Evolutionary conservation across 2,888 invertebrate species (phyloP).

Genomic region (Coelinius sp.): DNA sequence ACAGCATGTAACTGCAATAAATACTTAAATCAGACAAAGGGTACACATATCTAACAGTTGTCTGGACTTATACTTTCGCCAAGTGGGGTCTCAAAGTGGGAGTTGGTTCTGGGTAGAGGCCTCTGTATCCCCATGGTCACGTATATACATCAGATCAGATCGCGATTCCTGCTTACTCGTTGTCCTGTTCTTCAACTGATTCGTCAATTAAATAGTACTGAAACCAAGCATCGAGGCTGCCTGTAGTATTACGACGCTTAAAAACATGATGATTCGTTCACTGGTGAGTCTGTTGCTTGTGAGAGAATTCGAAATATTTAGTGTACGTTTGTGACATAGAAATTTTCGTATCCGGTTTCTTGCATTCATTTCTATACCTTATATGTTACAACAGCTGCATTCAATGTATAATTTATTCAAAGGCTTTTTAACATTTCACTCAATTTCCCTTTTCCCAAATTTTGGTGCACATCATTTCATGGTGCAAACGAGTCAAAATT

Average conservation of each 20-base stretch:
- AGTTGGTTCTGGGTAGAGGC: constrained; percentile 61
- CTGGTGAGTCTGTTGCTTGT: neutral
- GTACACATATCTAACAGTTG: neutral
- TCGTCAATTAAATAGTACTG: constrained; percentile 39
- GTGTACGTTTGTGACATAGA: neutral
- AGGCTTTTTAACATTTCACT: no score
- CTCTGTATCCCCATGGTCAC: constrained; percentile 51
- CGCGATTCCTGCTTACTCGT: constrained; percentile 62
- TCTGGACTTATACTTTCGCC: constrained; percentile 65
- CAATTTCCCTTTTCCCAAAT: no score
- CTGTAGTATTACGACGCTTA: no score
- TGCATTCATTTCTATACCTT: neutral
- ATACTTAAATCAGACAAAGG: neutral
- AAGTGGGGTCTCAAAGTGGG: constrained; percentile 59
- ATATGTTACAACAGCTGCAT: neutral
- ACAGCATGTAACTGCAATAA: neutral
- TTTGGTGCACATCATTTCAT: no score
- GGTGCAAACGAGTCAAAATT: no score
- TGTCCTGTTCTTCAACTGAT: constrained; percentile 61
- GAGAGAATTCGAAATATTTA: neutral
- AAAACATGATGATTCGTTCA: neutral
- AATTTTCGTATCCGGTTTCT: constrained; percentile 1
- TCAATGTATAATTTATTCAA: neutral
- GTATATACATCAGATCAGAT: constrained; percentile 61
- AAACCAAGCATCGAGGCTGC: neutral